phyloP scores from a whole-genome alignment of 2,888 invertebrate species.

The Falcaria lacertinaria region DNA sequence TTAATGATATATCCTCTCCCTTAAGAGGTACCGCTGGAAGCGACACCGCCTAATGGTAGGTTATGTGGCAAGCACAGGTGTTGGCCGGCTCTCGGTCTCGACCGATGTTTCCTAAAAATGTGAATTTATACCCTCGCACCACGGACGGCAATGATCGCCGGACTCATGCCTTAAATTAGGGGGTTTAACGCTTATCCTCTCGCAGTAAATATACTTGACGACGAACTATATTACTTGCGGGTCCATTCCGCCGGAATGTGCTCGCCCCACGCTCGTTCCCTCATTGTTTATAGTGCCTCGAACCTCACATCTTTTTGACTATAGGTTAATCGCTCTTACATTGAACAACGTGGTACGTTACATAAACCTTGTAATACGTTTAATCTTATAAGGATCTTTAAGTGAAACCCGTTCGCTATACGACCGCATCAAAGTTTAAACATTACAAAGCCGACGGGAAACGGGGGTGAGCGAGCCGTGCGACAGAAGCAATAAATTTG shows the following conservation, averaged over 20 bases:
- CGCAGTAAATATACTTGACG: constrained; percentile 65
- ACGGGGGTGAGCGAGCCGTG: constrained; percentile 26
- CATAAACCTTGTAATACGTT: constrained; percentile 3
- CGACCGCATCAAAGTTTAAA: constrained; percentile 35
- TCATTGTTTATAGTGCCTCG: constrained; percentile 51
- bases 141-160: constrained; percentile 70
- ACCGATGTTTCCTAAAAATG: constrained; percentile 68
- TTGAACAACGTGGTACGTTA: constrained; percentile 9
- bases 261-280: constrained; percentile 33
- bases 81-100: constrained; percentile 27
- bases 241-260: constrained; percentile 40
- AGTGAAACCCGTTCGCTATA: constrained; percentile 12
- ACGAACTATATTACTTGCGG: constrained; percentile 60
- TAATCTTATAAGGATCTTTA: constrained; percentile 7
- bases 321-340: constrained; percentile 24
- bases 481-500: constrained; percentile 43
- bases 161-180: constrained; percentile 75
- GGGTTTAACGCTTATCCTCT: constrained; percentile 72
- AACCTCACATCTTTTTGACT: constrained; percentile 37
- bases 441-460: constrained; percentile 10
- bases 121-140: constrained; percentile 69
- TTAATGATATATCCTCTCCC: constrained; percentile 6
- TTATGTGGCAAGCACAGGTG: constrained; percentile 63
- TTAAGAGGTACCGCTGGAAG: constrained; percentile 36
- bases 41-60: constrained; percentile 50